Base-by-base conservation (phyloP, 1,140 invertebrate species). In the Oryctes rhinoceros region DNA sequence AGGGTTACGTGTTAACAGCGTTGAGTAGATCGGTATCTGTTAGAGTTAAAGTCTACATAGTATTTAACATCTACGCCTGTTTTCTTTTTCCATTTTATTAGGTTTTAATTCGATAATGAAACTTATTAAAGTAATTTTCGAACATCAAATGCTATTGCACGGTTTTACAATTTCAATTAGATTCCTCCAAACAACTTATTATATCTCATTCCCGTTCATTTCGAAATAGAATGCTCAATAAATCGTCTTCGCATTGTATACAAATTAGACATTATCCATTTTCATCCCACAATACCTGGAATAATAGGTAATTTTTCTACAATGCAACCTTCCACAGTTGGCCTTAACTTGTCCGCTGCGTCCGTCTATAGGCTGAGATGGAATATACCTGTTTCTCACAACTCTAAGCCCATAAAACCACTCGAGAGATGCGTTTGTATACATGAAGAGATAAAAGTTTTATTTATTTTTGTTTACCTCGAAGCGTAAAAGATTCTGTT, bases 391-490 rank as follows among this genome's bases (percentile, higher is more conserved):
- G 53, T 59, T 59, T 59, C 53, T 59, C 53, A 59, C 53, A n/a
- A 59, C 53, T 30, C 24, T 59, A 59, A 59, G 53, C 53, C 53
- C 53, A 59, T 59, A 59, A 59, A 59, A 59, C 53, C 53, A 18
- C 53, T 59, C 53, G 6, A 59, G n/a, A 59, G 53, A 59, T 59
- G 53, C 53, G 53, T 59, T 59, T 59, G 53, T 59, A 59, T 71
- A 71, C 65, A 37, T 35, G 37, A 71, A 35, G 18, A 71, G 35
- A 71, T 71, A 71, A 71, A 71, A 71, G 65, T 71, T 71, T 71
- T 71, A 71, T 71, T 37, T 71, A 30, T 71, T 71, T 71, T 35
- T 71, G 65, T 71, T 35, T 71, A 71, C 65, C 10, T 71, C 24
- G 18, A 24, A 35, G 65, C 20, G 65, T 71, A 37, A 24, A 71